phyloP scores from a whole-genome alignment of 2,797 vertebrate genomes.

The Acanthis flammea region DNA sequence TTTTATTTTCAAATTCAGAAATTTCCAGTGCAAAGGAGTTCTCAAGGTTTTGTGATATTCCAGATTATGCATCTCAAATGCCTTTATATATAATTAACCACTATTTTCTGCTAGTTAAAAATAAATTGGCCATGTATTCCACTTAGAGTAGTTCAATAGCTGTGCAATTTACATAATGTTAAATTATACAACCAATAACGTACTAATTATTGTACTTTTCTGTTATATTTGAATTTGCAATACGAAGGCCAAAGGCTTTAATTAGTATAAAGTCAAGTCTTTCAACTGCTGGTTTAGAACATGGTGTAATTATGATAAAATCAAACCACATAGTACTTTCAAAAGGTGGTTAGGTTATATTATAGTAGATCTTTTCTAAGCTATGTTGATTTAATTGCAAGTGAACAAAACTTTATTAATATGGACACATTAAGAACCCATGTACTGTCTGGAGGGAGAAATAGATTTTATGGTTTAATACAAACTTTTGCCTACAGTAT shows the following conservation, averaged over 20 bases:
- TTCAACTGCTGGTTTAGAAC: slow-evolving; percentile 12
- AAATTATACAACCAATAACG: slow-evolving; percentile 25
- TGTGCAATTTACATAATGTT: slow-evolving; percentile 49
- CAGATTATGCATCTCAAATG: not conserved
- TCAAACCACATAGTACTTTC: not conserved
- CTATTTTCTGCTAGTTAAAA: slow-evolving; percentile 4
- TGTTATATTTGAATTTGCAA: slow-evolving; percentile 16
- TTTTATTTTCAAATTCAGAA: not conserved
- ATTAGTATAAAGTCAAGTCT: slow-evolving; percentile 5
- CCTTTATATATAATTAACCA: not conserved
- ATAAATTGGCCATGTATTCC: not conserved
- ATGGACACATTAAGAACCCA: not conserved
- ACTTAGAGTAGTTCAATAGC: not conserved
- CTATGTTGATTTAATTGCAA: not conserved
- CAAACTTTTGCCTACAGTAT: not conserved
- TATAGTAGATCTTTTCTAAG: not conserved
- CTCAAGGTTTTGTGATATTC: not conserved
- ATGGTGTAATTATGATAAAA: slow-evolving; percentile 22
- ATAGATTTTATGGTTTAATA: not conserved
- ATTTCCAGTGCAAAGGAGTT: not conserved
- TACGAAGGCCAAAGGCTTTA: slow-evolving; percentile 24
- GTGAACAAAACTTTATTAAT: not conserved
- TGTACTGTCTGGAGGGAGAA: not conserved
- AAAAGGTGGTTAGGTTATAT: not conserved
- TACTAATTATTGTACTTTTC: slow-evolving; percentile 37